Base-by-base conservation (phyloP, 2,888 invertebrate species). In the Leptura quadrifasciata region DNA sequence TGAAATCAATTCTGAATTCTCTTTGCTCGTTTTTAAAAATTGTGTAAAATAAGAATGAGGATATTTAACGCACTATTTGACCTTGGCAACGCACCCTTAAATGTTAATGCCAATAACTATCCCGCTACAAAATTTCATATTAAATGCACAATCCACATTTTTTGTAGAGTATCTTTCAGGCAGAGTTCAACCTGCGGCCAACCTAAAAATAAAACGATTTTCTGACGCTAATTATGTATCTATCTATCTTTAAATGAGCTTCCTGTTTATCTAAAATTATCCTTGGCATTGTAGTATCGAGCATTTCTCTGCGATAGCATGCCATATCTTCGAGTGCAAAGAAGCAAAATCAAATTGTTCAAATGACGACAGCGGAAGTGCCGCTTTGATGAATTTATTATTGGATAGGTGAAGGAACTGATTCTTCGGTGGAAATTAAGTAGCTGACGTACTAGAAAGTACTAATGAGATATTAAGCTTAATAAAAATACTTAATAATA, bases 181-280 rank as follows among this genome's bases (percentile, higher is more conserved):
- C 47, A n/a, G n/a, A 47, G 47, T 47, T 47, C 47, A 47, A 47
- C 47, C 47, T 47, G 9, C 60, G n/a, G 60, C 6, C 27, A 27
- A 5, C 60, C 27, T 60, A 60, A 60, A 60, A 60, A 24, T 47
- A 47, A 60, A 21, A 24, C 12, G 60, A 60, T 27, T n/a, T 21
- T 60, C 15, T 60, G 60, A 17, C 21, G 39, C 12, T 63, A 31
- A 63, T 63, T 35, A 63, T 27, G 15, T 20, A 31, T n/a, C 47
- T 47, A n/a, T n/a, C n/a, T 63, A 31, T 63, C 39, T 35, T 63
- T 63, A 63, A 63, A 63, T 63, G 35, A 9, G 39, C 18, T 63
- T 63, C 63, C 63, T 63, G 63, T 39, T 63, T 20, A 15, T 63
- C 63, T 63, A 63, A 63, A 63, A 63, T 63, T 63, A 63, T 63